Conservation (phyloP, 2,888 invertebrate genomes). For the Linyphia triangularis region DNA sequence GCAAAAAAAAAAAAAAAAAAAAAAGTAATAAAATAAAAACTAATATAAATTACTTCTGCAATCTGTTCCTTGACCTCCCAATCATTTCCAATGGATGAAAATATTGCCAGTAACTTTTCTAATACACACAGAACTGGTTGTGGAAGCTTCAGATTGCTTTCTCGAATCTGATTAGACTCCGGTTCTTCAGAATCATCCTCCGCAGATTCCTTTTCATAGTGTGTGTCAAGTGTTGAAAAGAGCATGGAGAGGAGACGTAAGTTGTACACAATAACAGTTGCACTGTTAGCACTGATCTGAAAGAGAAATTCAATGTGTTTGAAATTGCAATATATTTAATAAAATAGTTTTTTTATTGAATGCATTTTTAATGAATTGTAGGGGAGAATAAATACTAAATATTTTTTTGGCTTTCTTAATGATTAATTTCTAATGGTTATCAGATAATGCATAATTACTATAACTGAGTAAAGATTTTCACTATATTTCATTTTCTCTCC, state of each 20-base stretch:
- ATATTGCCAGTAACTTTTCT: conserved; percentile 82
- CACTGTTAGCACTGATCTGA: conserved; percentile 83
- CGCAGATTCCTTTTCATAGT: conserved; percentile 75
- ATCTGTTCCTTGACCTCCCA: conserved; percentile 85
- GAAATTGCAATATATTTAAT: too few species aligned
- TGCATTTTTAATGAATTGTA: too few species aligned
- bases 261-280: conserved; percentile 83
- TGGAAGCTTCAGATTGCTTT: conserved; percentile 27
- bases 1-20: background rate
- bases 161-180: conserved; percentile 33
- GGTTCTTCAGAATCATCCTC: conserved; percentile 27
- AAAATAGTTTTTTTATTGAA: too few species aligned
- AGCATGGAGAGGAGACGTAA: conserved; percentile 86
- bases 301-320: conserved; percentile 82
- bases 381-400: too few species aligned
- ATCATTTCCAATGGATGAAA: conserved; percentile 83
- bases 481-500: too few species aligned
- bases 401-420: too few species aligned
- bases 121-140: conserved; percentile 73
- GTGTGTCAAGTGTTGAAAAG: conserved; percentile 83
- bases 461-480: too few species aligned
- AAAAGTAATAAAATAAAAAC: conserved; percentile 15
- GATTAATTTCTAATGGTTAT: too few species aligned
- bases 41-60: conserved; percentile 82
- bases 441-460: too few species aligned